These are phyloP conservation scores for Pandemis heparana DNA, from an alignment of 2,888 invertebrate species.

Conservation along the genomic window DNA sequence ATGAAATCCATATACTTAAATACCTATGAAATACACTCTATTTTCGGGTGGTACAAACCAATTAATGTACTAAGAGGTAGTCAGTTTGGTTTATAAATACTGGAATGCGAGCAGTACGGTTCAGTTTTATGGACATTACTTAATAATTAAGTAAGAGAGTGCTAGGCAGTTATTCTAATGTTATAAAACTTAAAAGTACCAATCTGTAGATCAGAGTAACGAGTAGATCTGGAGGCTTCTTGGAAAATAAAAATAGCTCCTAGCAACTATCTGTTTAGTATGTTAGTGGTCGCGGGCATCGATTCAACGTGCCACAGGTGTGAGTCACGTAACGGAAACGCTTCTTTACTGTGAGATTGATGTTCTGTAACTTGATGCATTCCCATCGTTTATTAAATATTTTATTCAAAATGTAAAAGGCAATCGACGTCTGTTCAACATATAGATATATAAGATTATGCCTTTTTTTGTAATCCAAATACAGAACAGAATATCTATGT, in stretches of 20 bases:
- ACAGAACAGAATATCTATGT: too few species aligned
- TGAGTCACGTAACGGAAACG: slow-evolving; percentile 44
- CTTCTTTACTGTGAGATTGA: slow-evolving; percentile 42
- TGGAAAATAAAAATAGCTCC: slow-evolving; percentile 29
- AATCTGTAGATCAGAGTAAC: slow-evolving; percentile 1
- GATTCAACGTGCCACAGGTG: slow-evolving; percentile 44
- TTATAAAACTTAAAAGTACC: neutral
- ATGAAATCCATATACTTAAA: neutral
- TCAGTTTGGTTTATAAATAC: neutral
- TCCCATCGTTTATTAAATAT: slow-evolving; percentile 40
- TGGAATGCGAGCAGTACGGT: neutral
- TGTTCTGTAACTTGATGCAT: slow-evolving; percentile 42
- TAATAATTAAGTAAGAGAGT: neutral
- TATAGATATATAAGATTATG: neutral
- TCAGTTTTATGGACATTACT: neutral
- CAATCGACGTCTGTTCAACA: neutral
- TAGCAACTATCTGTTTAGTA: slow-evolving; percentile 43
- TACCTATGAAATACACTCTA: neutral
- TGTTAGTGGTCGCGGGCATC: slow-evolving; percentile 40
- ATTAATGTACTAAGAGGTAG: neutral
- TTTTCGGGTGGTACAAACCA: neutral
- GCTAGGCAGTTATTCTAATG: neutral
- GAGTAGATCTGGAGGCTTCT: slow-evolving; percentile 14
- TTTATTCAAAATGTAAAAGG: slow-evolving; percentile 35
- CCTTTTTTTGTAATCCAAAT: too few species aligned